Conservation (phyloP, 2,797 vertebrate genomes). For the Coreius guichenoti region DNA sequence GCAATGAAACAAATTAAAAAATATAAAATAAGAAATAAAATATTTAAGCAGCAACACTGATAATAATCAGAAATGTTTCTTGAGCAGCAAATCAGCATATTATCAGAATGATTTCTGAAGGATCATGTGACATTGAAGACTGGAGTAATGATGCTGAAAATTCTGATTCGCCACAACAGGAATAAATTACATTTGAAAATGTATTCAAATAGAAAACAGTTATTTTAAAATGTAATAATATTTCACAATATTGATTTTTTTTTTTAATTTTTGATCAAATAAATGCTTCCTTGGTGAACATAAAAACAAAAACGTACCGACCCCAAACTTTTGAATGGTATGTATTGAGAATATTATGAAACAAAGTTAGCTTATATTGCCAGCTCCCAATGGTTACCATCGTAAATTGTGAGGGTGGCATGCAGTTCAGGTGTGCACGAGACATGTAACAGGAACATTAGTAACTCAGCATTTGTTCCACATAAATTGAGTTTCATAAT, state of each 20-base stretch:
- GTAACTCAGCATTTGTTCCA: slow-evolving; percentile 5
- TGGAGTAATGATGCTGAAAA: too few relatives aligned
- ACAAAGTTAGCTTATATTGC: neutral
- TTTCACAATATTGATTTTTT: neutral
- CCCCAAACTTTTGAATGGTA: neutral
- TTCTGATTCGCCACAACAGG: neutral
- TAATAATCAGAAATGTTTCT: neutral
- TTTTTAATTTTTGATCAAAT: neutral
- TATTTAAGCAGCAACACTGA: too few relatives aligned
- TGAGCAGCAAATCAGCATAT: neutral
- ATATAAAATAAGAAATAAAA: neutral
- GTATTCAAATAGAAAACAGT: neutral
- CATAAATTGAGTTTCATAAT: slow-evolving; percentile 4
- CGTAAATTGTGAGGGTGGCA: neutral
- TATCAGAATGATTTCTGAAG: neutral
- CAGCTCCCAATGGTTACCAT: neutral
- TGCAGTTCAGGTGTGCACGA: neutral
- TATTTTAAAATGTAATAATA: neutral
- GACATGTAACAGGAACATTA: neutral
- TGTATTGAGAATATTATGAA: neutral
- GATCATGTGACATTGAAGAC: neutral
- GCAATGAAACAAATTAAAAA: neutral
- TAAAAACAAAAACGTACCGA: neutral
- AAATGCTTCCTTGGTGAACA: neutral
- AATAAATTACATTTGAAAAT: neutral